Base-by-base conservation (phyloP, 92 coral and sea anemone genomes). In the Desmophyllum pertusum region DNA sequence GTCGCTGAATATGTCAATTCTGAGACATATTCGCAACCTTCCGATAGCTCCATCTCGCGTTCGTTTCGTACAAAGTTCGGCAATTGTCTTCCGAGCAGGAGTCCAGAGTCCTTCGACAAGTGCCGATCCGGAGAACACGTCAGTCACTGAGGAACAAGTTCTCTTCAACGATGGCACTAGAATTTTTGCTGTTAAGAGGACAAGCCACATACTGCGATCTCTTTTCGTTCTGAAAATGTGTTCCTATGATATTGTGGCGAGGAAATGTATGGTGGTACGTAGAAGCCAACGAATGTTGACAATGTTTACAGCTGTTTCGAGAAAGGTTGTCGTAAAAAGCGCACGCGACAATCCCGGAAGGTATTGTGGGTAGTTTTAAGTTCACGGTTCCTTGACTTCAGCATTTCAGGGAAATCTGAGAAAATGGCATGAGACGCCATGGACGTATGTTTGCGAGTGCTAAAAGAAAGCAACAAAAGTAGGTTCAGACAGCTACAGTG, bases 241-340 rank as follows among this genome's bases (percentile, higher is more conserved):
- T 39, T 90, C 93, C 31, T 88, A 89, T 67, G 93, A 91, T 40
- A 18, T 87, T n/a, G 80, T 96, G 48, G 96, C 93, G 31, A 80
- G 81, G 62, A 90, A 96, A 59, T 80, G 93, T 64, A 71, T 91
- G 64, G 63, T 68, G 98, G 99, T 96, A 77, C 84, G 94, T 88
- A 63, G 6, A 31, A 0, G 8, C 5, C 1, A 17, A 10, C 21
- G 46, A 21, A 29, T 1, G 40, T n/a, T n/a, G n/a, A n/a, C n/a
- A n/a, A n/a, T n/a, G n/a, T n/a, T n/a, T n/a, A n/a, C n/a, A n/a
- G n/a, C n/a, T n/a, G n/a, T n/a, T n/a, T n/a, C n/a, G n/a, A n/a
- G n/a, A n/a, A n/a, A n/a, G n/a, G n/a, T n/a, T n/a, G n/a, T n/a
- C n/a, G n/a, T n/a, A n/a, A n/a, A n/a, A n/a, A n/a, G n/a, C n/a